Conservation (phyloP, 2,113 vertebrate species). For the Ursus arctos region DNA sequence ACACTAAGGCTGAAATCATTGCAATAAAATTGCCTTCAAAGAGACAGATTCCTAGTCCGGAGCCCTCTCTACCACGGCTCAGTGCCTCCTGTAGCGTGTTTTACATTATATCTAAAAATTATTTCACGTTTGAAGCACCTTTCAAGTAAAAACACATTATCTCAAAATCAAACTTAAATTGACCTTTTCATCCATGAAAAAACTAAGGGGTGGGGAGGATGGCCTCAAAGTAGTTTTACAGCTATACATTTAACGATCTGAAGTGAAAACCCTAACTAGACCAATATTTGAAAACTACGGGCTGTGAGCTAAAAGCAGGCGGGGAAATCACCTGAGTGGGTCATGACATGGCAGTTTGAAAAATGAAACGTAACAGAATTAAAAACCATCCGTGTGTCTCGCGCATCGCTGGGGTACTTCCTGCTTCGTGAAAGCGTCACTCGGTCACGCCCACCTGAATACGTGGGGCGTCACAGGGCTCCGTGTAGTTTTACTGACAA, state of each 20-base stretch:
- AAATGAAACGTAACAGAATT: not conserved
- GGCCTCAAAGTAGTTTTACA: not conserved
- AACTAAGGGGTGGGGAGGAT: not conserved
- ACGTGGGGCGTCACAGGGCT: not conserved
- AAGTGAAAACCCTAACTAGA: not conserved
- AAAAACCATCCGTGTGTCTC: not conserved
- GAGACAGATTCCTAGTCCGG: not conserved
- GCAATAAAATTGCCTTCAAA: slow-evolving; percentile 26
- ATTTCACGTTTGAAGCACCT: slow-evolving; percentile 14
- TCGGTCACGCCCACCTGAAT: not conserved
- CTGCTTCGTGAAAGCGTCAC: not conserved
- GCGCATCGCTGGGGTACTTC: not conserved
- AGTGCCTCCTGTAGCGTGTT: not conserved
- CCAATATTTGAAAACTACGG: not conserved
- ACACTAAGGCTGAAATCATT: slow-evolving; percentile 4
- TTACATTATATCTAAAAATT: slow-evolving; percentile 29
- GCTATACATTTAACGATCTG: slow-evolving; percentile 24
- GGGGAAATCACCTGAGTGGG: slow-evolving; percentile 12
- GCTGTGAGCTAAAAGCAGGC: slow-evolving; percentile 23
- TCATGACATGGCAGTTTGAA: slow-evolving; percentile 5
- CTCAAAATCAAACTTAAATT: slow-evolving; percentile 54
- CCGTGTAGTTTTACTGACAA: not conserved
- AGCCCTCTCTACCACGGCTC: not conserved
- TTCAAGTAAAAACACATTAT: slow-evolving; percentile 48
- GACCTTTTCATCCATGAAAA: not conserved